Conservation (phyloP, 23 tunicate genomes). For the Corella eumyota region DNA sequence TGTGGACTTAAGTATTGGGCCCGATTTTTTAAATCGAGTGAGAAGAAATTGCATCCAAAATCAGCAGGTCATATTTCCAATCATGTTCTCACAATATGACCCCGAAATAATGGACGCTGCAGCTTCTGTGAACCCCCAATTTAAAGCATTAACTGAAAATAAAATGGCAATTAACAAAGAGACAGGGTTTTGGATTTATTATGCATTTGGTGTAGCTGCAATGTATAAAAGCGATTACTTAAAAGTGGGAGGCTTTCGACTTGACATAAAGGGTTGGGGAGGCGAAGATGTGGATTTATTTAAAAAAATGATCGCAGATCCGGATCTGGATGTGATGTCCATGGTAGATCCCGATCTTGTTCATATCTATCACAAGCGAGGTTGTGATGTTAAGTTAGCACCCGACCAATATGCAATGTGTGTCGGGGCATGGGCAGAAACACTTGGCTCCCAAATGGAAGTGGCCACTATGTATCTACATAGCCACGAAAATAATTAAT, state of each 20-base stretch:
- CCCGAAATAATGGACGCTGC: conserved; percentile 37
- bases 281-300: conserved; percentile 86
- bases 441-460: conserved; percentile 55
- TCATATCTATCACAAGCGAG: conserved; percentile 75
- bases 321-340: conserved; percentile 68
- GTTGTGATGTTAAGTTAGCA: conserved; percentile 60
- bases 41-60: conserved; percentile 41
- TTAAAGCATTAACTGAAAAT: neutral
- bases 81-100: conserved; percentile 80
- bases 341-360: conserved; percentile 69
- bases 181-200: conserved; percentile 92
- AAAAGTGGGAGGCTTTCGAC: conserved; percentile 72
- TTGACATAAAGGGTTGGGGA: conserved; percentile 90
- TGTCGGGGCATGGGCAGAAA: conserved; percentile 83
- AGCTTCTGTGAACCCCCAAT: conserved; percentile 5
- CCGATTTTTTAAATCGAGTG: conserved; percentile 46
- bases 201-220: conserved; percentile 81
- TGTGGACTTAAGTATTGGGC: conserved; percentile 49
- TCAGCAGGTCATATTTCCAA: conserved; percentile 58
- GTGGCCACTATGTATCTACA: conserved; percentile 53
- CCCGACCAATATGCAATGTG: conserved; percentile 85
- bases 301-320: conserved; percentile 56
- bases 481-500: too few relatives aligned
- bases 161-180: conserved; percentile 40
- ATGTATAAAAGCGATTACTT: conserved; percentile 72